A percentile compares a stretch with the other conserved stretches of the same genome.
These are phyloP conservation scores for Tinamus guttatus DNA, from an alignment of 2,113 vertebrate genomes.

Conservation along the genomic window DNA sequence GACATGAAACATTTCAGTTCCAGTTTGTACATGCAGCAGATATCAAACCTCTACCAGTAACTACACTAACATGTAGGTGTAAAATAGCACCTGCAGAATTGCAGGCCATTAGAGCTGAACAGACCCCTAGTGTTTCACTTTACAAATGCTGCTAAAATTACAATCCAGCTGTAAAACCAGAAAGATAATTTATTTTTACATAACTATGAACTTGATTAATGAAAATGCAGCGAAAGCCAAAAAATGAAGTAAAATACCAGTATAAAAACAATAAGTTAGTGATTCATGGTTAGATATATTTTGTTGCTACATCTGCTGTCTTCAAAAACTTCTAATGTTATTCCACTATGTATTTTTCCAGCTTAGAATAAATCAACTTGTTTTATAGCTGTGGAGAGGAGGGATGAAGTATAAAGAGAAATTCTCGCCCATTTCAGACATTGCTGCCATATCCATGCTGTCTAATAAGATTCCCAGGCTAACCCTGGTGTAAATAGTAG, in stretches of 20 bases:
- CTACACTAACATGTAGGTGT: not conserved
- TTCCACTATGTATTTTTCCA: not conserved
- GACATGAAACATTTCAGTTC: not conserved
- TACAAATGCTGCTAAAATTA: not conserved
- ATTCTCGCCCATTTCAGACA: not conserved
- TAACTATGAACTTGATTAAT: not conserved
- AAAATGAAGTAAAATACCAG: not conserved
- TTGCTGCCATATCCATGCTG: not conserved
- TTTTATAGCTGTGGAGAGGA: not conserved
- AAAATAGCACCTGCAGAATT: constrained; percentile 9
- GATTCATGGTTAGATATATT: not conserved
- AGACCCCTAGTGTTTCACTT: not conserved
- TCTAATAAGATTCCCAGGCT: not conserved
- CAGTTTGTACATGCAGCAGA: not conserved
- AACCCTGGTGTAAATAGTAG: constrained; percentile 15
- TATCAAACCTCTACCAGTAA: not conserved
- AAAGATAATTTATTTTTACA: not conserved
- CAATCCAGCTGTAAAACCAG: not conserved
- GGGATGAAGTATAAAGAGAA: not conserved
- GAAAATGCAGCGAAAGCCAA: not conserved
- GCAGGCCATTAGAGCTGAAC: not conserved
- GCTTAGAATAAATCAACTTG: not conserved
- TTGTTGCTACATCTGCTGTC: not conserved
- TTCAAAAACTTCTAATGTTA: not conserved
- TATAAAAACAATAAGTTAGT: not conserved